Percentiles rank a stretch among this genome's conserved stretches.
Conservation (phyloP, 2,113 vertebrate species). For the Pseudorasbora parva region DNA sequence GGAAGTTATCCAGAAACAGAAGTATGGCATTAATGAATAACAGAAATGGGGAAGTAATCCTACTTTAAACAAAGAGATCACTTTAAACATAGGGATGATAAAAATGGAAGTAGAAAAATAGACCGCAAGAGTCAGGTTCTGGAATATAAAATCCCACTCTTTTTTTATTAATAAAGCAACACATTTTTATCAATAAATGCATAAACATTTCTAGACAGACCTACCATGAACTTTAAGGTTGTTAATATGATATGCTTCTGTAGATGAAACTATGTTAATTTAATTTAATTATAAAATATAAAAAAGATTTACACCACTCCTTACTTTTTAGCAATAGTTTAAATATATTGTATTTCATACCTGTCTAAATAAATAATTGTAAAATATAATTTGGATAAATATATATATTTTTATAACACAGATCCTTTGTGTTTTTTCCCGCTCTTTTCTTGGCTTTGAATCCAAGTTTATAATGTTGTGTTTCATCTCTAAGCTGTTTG, state of each 20-base stretch:
- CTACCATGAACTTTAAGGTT: not conserved
- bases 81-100: not conserved
- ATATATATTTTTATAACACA: no score
- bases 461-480: not conserved
- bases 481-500: not conserved
- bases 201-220: not conserved
- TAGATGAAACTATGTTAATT: not conserved
- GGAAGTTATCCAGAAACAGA: slow-evolving; percentile 39
- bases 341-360: not conserved
- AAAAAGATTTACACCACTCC: not conserved
- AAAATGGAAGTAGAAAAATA: not conserved
- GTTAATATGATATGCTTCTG: not conserved
- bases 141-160: not conserved
- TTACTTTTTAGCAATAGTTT: not conserved
- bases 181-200: not conserved
- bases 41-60: slow-evolving; percentile 50
- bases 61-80: slow-evolving; percentile 19
- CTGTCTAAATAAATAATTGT: no score
- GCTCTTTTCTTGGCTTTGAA: not conserved
- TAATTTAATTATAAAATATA: not conserved
- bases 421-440: not conserved
- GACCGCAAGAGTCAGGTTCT: not conserved
- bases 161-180: not conserved
- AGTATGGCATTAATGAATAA: slow-evolving; percentile 40
- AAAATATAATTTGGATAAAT: no score